Percentiles rank a stretch among this genome's conserved stretches.
phyloP scores from a whole-genome alignment of 2,888 invertebrate genomes.

The Hipparchia semele region DNA sequence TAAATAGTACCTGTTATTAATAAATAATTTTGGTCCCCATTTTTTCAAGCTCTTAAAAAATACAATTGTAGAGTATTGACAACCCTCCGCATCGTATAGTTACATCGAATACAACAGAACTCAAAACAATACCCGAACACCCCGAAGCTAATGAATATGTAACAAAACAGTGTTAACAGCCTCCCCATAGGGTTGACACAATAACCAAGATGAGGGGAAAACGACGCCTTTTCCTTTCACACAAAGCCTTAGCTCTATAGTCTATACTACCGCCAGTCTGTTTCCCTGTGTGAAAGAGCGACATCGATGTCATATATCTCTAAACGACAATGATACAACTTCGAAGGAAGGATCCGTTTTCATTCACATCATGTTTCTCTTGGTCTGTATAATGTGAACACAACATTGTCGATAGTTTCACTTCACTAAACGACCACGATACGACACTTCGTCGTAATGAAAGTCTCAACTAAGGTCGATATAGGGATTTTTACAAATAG shows the following conservation, averaged over 20 bases:
- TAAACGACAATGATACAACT: conserved; percentile 14
- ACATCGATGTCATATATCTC: conserved; percentile 5
- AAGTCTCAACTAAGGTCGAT: no score
- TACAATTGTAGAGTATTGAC: background rate
- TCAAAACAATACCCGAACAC: background rate
- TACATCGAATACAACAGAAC: background rate
- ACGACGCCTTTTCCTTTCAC: conserved; percentile 21
- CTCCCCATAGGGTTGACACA: conserved; percentile 13
- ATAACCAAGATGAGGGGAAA: conserved; percentile 22
- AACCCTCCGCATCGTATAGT: background rate
- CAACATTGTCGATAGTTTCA: background rate
- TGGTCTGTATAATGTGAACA: background rate
- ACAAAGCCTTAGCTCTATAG: conserved; percentile 22
- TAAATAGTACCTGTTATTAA: no score
- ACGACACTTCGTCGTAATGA: background rate
- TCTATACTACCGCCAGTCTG: conserved; percentile 7
- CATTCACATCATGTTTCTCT: conserved; percentile 7
- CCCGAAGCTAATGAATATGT: conserved; percentile 1
- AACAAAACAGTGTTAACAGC: conserved; percentile 15
- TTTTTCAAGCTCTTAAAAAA: no score
- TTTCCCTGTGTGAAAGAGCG: conserved; percentile 25
- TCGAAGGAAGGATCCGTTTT: background rate
- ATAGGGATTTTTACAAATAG: no score
- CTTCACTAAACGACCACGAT: background rate
- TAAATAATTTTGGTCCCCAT: no score